A percentile compares a stretch with the other conserved stretches of the same genome.
Evolutionary conservation across 2,888 invertebrate species (phyloP).

Genomic region (Eupithecia insigniata): DNA sequence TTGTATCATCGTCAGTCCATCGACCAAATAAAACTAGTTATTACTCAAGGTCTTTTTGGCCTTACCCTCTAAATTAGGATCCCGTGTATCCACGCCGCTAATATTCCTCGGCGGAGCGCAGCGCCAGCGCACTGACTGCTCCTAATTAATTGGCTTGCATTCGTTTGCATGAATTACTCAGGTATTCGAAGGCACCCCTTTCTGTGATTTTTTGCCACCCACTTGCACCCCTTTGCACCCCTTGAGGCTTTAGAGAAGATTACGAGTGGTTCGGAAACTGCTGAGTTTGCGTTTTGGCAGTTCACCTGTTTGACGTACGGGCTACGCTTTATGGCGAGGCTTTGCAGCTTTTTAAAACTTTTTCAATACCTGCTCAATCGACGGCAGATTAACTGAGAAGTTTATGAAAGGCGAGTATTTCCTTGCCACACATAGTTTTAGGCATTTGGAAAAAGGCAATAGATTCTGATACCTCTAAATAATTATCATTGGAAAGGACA

Average conservation of each 20-base stretch:
- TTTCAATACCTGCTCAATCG: conserved; percentile 13
- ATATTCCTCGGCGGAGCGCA: conserved; percentile 69
- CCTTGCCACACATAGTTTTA: background rate
- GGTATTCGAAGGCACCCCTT: conserved; percentile 62
- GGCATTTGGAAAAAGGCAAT: background rate
- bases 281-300: conserved; percentile 23
- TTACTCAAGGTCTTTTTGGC: background rate
- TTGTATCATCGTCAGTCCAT: background rate
- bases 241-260: conserved; percentile 40
- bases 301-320: conserved; percentile 26
- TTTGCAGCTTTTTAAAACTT: conserved; percentile 2
- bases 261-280: conserved; percentile 33
- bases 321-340: background rate
- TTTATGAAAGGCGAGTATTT: background rate
- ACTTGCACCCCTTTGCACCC: conserved; percentile 4
- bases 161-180: conserved; percentile 83
- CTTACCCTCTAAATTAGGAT: background rate
- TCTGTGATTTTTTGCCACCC: conserved; percentile 49
- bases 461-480: background rate
- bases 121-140: conserved; percentile 71
- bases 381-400: background rate
- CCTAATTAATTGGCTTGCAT: conserved; percentile 83
- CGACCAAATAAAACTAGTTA: background rate
- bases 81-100: conserved; percentile 19
- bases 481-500: background rate